Base-by-base conservation (phyloP, 2,113 vertebrate species). In the Carlito syrichta region DNA sequence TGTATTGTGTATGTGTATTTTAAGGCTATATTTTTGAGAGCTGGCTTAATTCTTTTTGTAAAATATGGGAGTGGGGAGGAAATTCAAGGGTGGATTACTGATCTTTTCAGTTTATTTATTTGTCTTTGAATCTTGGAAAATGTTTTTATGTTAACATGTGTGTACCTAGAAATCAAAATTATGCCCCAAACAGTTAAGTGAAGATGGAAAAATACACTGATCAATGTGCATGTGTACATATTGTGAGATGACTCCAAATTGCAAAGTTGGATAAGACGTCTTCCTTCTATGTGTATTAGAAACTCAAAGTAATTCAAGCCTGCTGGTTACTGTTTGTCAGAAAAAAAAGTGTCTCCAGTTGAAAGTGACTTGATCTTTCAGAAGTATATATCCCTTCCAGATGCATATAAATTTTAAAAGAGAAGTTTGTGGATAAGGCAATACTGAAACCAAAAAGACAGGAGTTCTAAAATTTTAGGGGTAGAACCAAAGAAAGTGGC, bases 191-290 rank as follows among this genome's bases (percentile, higher is more conserved):
- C n/a, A 91, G 89, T 84, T 82, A 78, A 22, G 30, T 86, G n/a
- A 95, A 93, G 20, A 73, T 86, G 52, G 48, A 90, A 95, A 96
- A 91, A 76, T 90, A 20, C 76, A 13, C 90, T 77, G 50, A 35
- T 93, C 40, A 35, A 40, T 91, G 63, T 68, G 0, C 50, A 63
- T 82, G 25, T 71, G 14, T 89, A 66, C 22, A 56, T 92, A 43
- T 43, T 93, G 66, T 86, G 38, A 91, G 66, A 86, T 12, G 45
- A 77, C 54, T 96, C 22, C 71, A 91, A 68, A 92, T 48, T 94
- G 94, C 85, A 82, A 91, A 73, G 79, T 58, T 68, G 45, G 40
- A 32, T 63, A 82, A 25, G 19, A 71, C 3, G 14, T 17, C 20
- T 83, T 90, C 19, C 27, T 40, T 94, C 71, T 92, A 13, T 74